Evolutionary conservation across 2,113 vertebrate species (phyloP).

Genomic region (Phrynocephalus versicolor): DNA sequence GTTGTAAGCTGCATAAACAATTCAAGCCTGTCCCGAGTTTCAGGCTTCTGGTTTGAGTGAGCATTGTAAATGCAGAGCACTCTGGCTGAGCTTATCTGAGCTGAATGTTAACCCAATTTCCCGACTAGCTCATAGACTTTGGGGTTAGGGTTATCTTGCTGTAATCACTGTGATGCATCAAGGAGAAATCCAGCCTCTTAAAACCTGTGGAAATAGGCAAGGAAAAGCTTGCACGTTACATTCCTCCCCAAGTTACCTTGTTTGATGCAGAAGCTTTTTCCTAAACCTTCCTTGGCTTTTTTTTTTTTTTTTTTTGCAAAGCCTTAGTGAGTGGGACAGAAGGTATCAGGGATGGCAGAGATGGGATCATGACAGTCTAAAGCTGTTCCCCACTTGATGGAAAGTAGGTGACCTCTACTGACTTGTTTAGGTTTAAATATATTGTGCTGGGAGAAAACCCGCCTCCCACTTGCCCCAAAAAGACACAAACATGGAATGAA

Average conservation of each 20-base stretch:
- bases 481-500: neutral
- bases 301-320: too few relatives aligned
- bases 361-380: neutral
- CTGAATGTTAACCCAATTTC: neutral
- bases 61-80: neutral
- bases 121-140: neutral
- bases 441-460: neutral
- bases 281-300: neutral
- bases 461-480: neutral
- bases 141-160: neutral
- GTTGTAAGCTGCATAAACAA: neutral
- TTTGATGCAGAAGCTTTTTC: neutral
- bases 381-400: neutral
- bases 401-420: neutral
- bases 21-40: neutral
- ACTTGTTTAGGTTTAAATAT: neutral
- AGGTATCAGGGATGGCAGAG: neutral
- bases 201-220: neutral
- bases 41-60: neutral
- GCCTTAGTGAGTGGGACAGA: neutral
- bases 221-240: neutral
- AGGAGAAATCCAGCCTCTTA: neutral
- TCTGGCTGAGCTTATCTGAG: neutral
- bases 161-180: neutral
- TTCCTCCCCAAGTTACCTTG: neutral